A percentile compares a stretch with the other conserved stretches of the same genome.
Evolutionary conservation across 2,113 vertebrate genomes (phyloP).

Genomic region (Phylloscopus trochilus): DNA sequence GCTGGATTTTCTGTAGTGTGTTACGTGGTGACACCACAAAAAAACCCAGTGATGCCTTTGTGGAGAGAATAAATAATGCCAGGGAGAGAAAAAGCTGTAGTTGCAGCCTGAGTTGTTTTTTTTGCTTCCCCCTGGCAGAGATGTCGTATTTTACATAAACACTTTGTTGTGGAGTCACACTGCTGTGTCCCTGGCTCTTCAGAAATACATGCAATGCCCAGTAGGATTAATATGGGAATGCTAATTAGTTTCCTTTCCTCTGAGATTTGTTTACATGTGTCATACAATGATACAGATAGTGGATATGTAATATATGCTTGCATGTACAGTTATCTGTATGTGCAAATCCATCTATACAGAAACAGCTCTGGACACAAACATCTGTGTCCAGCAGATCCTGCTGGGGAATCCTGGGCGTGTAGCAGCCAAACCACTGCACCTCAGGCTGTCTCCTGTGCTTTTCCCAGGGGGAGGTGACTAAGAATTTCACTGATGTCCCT

Average conservation of each 20-base stretch:
- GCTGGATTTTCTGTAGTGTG: not conserved
- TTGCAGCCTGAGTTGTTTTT: not conserved
- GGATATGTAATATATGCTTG: fast-evolving
- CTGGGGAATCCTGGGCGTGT: not conserved
- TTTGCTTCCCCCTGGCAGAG: not conserved
- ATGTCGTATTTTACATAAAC: not conserved
- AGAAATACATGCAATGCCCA: not conserved
- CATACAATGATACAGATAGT: fast-evolving
- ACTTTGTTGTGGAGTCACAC: not conserved
- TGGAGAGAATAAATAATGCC: not conserved
- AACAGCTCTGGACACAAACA: not conserved
- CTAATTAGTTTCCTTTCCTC: not conserved
- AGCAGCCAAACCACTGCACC: not conserved
- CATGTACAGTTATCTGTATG: fast-evolving
- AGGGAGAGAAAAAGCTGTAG: not conserved
- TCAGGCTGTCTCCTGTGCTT: not conserved
- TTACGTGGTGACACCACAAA: not conserved
- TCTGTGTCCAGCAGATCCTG: not conserved
- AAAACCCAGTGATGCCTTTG: not conserved
- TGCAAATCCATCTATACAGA: not conserved
- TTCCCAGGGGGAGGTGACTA: not conserved
- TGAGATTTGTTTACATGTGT: not conserved
- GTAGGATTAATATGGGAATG: not conserved
- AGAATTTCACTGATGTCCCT: not conserved
- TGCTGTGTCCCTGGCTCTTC: not conserved